Evolutionary conservation across 23 tunicate species (phyloP), one percentile per base, ranked within the genome.

Genomic region (Botrylloides violaceus): DNA sequence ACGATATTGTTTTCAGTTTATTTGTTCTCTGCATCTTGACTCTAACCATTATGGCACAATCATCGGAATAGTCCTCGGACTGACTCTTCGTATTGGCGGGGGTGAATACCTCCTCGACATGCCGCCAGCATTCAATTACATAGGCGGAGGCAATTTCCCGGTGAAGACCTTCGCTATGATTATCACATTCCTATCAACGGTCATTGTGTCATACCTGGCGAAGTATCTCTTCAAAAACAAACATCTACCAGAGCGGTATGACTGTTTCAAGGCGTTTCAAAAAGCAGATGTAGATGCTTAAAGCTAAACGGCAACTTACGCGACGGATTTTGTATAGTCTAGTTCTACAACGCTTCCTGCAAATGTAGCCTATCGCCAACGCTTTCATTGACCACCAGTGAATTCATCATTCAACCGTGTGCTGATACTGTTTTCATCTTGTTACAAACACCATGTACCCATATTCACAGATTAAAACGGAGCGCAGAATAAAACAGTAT

Each of bases 81-180:
- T 63, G 3, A 63, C 29, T 19, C 33, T 63, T 31, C 32, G 70
- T 3, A 6, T 63, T 6, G 70, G 35, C 32, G 70, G 35, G 32
- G 70, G 70, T 9, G 70, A 63, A 28, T 27, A 9, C 33, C 35
- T 28, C 7, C 35, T 63, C 3, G 35, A 63, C 3, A 27, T 63
- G 4, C 35, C 32, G 29, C 36, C 36, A 28, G 20, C 33, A 3
- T 12, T 63, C 35, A 6, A 25, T 3, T 63, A 15, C 33, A 9
- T 28, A 19, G 70, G 70, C 7, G 70, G n/a, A n/a, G n/a, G n/a
- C n/a, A n/a, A 3, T 19, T 31, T 31, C 32, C 70, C 70, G 9
- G 32, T 12, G 18, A 63, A 33, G 33, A 63, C 70, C 36, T 33
- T 63, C 7, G 70, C 70, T 4, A 63, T 63, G 70, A 4, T 31